phyloP scores from a whole-genome alignment of 2,797 vertebrate species.

The Hippopotamyrus pictus region DNA sequence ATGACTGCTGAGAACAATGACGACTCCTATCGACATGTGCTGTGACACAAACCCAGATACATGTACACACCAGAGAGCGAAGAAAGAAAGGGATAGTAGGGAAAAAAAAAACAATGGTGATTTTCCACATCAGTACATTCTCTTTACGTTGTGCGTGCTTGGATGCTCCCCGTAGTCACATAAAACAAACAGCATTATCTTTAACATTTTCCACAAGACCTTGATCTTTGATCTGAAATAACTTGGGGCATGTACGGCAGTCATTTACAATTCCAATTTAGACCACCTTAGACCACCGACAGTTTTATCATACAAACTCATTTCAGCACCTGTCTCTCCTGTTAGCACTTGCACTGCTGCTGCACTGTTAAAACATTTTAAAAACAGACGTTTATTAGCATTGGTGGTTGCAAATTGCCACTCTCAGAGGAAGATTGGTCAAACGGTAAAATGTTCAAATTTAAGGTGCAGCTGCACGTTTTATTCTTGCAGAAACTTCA shows the following conservation, averaged over 20 bases:
- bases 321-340: neutral
- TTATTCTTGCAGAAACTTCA: neutral
- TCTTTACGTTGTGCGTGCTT: constrained; percentile 46
- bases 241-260: constrained; percentile 24
- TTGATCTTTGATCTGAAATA: constrained; percentile 31
- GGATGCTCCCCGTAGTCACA: constrained; percentile 36
- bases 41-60: constrained; percentile 23
- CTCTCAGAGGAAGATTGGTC: neutral
- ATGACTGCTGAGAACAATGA: constrained; percentile 27
- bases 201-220: constrained; percentile 37
- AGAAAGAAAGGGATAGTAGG: constrained; percentile 22
- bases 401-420: neutral
- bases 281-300: constrained; percentile 25
- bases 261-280: constrained; percentile 35
- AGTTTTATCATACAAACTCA: constrained; percentile 9
- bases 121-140: constrained; percentile 52
- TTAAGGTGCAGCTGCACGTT: neutral
- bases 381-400: neutral
- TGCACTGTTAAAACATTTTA: neutral
- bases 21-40: constrained; percentile 20
- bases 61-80: constrained; percentile 8
- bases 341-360: neutral
- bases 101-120: constrained; percentile 37
- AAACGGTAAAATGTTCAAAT: neutral
- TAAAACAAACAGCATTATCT: constrained; percentile 49